A percentile compares a stretch with the other conserved stretches of the same genome.
These are phyloP conservation scores for Melipona beecheii DNA, from an alignment of 2,888 invertebrate species.

Conservation along the genomic window DNA sequence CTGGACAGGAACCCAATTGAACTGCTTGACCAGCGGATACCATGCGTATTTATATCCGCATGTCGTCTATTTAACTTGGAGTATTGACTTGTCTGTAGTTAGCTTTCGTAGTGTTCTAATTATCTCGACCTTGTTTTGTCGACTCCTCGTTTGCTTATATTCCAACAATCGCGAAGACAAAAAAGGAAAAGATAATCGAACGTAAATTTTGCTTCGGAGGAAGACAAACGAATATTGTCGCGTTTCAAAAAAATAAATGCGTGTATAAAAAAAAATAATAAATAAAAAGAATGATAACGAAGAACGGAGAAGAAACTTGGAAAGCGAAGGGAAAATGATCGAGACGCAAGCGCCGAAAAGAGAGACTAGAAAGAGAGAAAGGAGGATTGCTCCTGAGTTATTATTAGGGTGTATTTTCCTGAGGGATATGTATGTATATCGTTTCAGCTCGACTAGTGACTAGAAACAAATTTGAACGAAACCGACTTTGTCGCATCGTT, in stretches of 20 bases:
- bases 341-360: slow-evolving; percentile 17
- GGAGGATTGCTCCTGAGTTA: slow-evolving; percentile 64
- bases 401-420: slow-evolving; percentile 75
- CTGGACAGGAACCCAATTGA: too few species aligned
- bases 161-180: not conserved
- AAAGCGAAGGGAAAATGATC: not conserved
- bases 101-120: too few species aligned
- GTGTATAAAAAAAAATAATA: too few species aligned
- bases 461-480: slow-evolving; percentile 42
- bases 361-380: slow-evolving; percentile 21
- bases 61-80: too few species aligned
- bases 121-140: too few species aligned
- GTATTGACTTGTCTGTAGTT: too few species aligned
- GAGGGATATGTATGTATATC: slow-evolving; percentile 67
- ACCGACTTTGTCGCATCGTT: slow-evolving; percentile 17
- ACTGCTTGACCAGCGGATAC: too few species aligned
- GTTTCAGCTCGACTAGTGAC: slow-evolving; percentile 66
- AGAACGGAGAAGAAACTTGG: not conserved
- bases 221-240: not conserved
- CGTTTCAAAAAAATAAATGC: too few species aligned
- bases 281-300: too few species aligned
- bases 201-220: not conserved
- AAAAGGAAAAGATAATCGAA: too few species aligned
- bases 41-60: too few species aligned
- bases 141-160: too few species aligned